Evolutionary conservation across 2,113 vertebrate genomes (phyloP), one percentile per base, ranked within the genome.

Genomic region (Alethe castanea): DNA sequence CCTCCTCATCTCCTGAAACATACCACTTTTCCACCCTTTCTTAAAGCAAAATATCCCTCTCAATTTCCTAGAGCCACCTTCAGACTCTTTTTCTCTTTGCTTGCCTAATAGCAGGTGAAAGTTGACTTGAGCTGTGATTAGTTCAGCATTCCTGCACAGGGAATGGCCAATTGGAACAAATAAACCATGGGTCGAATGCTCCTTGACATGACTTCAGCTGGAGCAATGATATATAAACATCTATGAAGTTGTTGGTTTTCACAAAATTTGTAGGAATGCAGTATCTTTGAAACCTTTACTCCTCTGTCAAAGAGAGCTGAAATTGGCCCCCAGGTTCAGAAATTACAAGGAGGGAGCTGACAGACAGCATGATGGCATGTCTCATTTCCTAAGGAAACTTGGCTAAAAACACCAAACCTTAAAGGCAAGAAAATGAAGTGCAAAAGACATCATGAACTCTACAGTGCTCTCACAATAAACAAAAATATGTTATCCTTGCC

Each of bases 361-460:
- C 45, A 74, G 65, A 66, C 18, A 80, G 28, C n/a, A 38, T 45
- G 35, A 73, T 24, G 35, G 50, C 1, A 0, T 80, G 45, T 26
- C 33, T 71, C 61, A 57, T 65, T 90, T 92, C 38, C 45, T 85
- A 65, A 44, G 42, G 62, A 85, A 94, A 61, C n/a, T 12, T 80
- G 71, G 50, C 54, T 88, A 67, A 92, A 95, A 96, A 81, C 71
- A 71, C 11, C 60, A 84, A 78, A 78, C 44, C 40, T 94, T 94
- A 93, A 94, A 94, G 95, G 50, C 36, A 81, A 70, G 72, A 90
- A 92, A 92, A 84, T 29, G 8, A 92, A 86, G 48, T 74, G n/a
- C 19, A 88, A 81, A 95, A 88, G 47, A 73, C 42, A 77, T 60
- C 28, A 85, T 86, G 94, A 96, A 91, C 56, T 84, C 82, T 91